phyloP scores from a whole-genome alignment of 2,888 invertebrate species.

The Caenorhabditis imperialis region DNA sequence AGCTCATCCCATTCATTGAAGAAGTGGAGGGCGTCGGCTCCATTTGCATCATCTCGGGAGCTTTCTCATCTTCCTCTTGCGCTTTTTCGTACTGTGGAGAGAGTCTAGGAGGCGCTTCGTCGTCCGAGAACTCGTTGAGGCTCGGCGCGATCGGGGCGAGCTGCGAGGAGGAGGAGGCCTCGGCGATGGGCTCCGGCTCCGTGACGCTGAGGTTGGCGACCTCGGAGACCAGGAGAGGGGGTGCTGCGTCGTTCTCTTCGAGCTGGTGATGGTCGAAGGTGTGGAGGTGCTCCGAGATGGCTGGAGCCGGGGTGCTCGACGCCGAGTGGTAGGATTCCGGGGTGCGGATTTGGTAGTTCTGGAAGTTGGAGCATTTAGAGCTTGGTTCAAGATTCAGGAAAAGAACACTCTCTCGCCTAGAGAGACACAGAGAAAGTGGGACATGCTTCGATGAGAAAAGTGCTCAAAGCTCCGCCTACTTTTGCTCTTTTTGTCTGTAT shows the following conservation, averaged over 20 bases:
- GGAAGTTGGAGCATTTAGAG: too few species aligned
- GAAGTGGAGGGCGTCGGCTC: constrained; percentile 11
- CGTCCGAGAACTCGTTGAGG: constrained; percentile 40
- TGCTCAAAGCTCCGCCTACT: too few species aligned
- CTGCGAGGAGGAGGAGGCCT: background rate
- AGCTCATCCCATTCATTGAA: constrained; percentile 12
- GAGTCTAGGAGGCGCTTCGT: constrained; percentile 59
- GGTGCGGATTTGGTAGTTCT: constrained; percentile 21
- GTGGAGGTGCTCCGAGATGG: background rate
- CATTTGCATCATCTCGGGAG: constrained; percentile 47
- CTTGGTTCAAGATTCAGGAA: too few species aligned
- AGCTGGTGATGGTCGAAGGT: background rate
- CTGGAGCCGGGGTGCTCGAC: background rate
- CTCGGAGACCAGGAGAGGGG: constrained; percentile 39
- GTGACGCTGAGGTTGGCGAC: constrained; percentile 16
- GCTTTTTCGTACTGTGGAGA: constrained; percentile 51
- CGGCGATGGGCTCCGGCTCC: background rate
- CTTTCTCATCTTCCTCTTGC: constrained; percentile 22
- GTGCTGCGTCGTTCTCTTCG: constrained; percentile 26
- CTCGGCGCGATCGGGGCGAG: constrained; percentile 5
- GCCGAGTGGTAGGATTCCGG: constrained; percentile 33
- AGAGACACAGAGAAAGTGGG: background rate
- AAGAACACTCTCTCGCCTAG: too few species aligned
- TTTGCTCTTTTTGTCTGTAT: too few species aligned
- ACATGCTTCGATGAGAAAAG: too few species aligned